A percentile compares a stretch with the other conserved stretches of the same genome.
Evolutionary conservation across 2,113 vertebrate species (phyloP).

Genomic region (Oryzias curvinotus): DNA sequence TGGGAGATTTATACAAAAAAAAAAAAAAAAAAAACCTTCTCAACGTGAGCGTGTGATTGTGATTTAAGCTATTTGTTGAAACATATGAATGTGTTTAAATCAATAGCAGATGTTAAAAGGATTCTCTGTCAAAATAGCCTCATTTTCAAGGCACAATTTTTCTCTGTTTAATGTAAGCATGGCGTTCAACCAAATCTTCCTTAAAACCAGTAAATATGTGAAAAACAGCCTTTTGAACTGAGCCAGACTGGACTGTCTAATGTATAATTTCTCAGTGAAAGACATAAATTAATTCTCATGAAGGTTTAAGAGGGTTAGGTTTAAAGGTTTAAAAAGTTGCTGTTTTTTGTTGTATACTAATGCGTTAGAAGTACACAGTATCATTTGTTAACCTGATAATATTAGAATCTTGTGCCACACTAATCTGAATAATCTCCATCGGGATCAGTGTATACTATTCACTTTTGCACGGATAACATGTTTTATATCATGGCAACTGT

Average conservation of each 20-base stretch:
- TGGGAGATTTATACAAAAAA: conserved; percentile 10
- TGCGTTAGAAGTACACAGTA: too few relatives aligned
- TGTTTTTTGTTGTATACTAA: too few relatives aligned
- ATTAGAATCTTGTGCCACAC: too few relatives aligned
- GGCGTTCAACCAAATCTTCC: conserved; percentile 21
- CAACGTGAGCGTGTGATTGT: conserved; percentile 14
- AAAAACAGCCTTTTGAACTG: conserved; percentile 19
- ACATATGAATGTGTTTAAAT: conserved; percentile 25
- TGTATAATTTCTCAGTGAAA: too few relatives aligned
- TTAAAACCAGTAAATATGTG: conserved; percentile 12
- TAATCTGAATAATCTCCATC: too few relatives aligned
- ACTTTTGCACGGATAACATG: too few relatives aligned
- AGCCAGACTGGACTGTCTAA: conserved; percentile 11
- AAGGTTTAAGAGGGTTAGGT: too few relatives aligned
- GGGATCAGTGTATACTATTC: too few relatives aligned
- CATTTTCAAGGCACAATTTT: conserved; percentile 16
- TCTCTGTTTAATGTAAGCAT: conserved; percentile 35
- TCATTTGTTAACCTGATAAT: too few relatives aligned
- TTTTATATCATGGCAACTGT: too few relatives aligned
- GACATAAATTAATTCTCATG: too few relatives aligned
- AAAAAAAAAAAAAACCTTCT: conserved; percentile 9
- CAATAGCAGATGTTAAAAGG: conserved; percentile 43
- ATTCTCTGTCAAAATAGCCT: conserved; percentile 42
- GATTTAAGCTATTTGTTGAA: conserved; percentile 29
- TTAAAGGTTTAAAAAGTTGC: too few relatives aligned